Conservation (phyloP, 2,797 vertebrate genomes). For the Channallabes apus region DNA sequence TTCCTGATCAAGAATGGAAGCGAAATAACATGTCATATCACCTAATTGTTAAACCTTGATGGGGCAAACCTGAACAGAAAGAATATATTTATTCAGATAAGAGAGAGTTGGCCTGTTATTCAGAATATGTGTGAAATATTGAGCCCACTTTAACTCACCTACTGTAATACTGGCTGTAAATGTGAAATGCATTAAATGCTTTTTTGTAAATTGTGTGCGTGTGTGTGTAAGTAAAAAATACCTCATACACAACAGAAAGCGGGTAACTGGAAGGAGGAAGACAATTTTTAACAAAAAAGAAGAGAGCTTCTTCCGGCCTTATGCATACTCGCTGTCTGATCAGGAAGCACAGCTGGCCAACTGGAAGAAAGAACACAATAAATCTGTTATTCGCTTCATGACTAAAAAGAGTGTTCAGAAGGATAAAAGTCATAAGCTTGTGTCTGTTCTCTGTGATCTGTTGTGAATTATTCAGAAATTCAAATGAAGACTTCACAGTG, state of each 20-base stretch:
- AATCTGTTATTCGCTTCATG: slow-evolving; percentile 12
- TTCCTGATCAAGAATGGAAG: no score
- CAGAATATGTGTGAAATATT: no score
- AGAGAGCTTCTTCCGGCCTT: slow-evolving; percentile 94
- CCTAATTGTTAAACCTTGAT: no score
- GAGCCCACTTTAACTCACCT: no score
- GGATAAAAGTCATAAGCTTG: neutral
- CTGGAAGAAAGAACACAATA: slow-evolving; percentile 62
- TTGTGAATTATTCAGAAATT: neutral
- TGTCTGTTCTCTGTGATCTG: neutral
- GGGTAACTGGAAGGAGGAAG: slow-evolving; percentile 95
- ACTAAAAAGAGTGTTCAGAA: neutral
- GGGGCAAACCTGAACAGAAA: no score
- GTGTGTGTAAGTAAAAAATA: slow-evolving; percentile 58
- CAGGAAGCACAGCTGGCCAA: slow-evolving; percentile 96
- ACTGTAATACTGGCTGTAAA: no score
- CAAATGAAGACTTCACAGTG: neutral
- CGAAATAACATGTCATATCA: no score
- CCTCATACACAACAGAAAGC: slow-evolving; percentile 94
- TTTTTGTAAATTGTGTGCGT: neutral
- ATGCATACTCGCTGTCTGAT: slow-evolving; percentile 95
- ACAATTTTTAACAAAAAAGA: slow-evolving; percentile 98
- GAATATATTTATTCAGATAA: no score
- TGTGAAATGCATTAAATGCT: no score
- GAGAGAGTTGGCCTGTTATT: no score